Evolutionary conservation across 2,888 invertebrate species (phyloP).

Genomic region (Netelia inedita): DNA sequence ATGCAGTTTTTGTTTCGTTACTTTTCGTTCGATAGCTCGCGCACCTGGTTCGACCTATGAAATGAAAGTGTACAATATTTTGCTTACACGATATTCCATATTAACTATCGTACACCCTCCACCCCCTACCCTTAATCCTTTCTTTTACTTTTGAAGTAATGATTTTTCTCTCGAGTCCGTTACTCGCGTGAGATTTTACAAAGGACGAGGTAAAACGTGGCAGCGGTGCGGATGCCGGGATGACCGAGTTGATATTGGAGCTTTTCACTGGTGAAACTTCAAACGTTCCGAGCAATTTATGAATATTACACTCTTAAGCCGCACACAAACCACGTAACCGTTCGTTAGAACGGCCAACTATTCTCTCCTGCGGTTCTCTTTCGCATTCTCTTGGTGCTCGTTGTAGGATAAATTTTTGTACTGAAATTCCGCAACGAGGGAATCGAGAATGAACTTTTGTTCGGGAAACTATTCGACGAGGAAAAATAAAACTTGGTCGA

Average conservation of each 20-base stretch:
- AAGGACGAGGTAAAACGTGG: background rate
- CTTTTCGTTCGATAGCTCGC: background rate
- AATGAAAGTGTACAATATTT: background rate
- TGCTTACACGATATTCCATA: too few species aligned
- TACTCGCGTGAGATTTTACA: background rate
- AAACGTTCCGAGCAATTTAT: conserved; percentile 29
- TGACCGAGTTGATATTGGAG: conserved; percentile 6
- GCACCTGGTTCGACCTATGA: background rate
- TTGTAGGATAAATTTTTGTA: background rate
- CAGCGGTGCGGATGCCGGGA: background rate
- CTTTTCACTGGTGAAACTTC: conserved; percentile 26
- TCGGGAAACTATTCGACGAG: too few species aligned
- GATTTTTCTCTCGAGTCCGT: background rate
- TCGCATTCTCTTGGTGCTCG: background rate
- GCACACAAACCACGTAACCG: background rate
- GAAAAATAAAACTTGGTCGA: too few species aligned
- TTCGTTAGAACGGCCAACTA: conserved; percentile 13
- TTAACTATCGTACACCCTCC: too few species aligned
- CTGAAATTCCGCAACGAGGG: background rate
- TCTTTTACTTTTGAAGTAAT: background rate
- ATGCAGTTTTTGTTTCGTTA: background rate
- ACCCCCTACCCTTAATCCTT: background rate
- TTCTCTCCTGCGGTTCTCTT: background rate
- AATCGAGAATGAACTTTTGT: background rate
- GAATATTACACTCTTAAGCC: conserved; percentile 14